Conservation (phyloP, 2,797 vertebrate species). For the Distichodus sexfasciatus region DNA sequence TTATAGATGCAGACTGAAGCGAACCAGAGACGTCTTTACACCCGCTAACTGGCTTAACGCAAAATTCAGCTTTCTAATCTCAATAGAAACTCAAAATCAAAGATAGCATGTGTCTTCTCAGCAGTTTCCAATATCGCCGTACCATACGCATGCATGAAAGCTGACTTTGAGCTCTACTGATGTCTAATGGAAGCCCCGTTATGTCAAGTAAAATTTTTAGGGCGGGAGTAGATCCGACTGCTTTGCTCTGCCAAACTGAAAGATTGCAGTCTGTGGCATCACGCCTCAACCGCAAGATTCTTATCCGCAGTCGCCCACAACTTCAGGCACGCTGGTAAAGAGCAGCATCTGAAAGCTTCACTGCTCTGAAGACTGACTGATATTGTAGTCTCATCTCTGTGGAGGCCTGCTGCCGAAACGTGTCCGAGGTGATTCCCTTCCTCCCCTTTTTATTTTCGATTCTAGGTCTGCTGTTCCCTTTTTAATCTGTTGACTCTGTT, state of each 20-base stretch:
- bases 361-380: slow-evolving; percentile 21
- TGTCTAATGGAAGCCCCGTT: neutral
- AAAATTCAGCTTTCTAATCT: neutral
- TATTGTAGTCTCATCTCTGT: slow-evolving; percentile 36
- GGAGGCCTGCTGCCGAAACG: slow-evolving; percentile 45
- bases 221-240: neutral
- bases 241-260: slow-evolving; percentile 11
- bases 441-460: slow-evolving; percentile 6
- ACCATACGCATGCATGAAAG: neutral
- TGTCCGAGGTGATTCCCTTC: slow-evolving; percentile 24
- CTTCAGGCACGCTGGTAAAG: neutral
- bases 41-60: neutral
- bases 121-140: neutral
- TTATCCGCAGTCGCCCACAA: neutral
- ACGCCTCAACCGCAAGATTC: neutral
- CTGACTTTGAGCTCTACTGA: neutral
- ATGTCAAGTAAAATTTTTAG: neutral
- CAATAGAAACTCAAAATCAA: neutral
- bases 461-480: slow-evolving; percentile 54
- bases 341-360: slow-evolving; percentile 41
- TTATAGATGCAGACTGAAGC: neutral
- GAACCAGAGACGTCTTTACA: neutral
- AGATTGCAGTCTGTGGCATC: slow-evolving; percentile 7
- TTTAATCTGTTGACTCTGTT: slow-evolving; percentile 68
- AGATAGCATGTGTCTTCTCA: neutral